Evolutionary conservation across 2,888 invertebrate genomes (phyloP).

Genomic region (Phytoseiulus persimilis): DNA sequence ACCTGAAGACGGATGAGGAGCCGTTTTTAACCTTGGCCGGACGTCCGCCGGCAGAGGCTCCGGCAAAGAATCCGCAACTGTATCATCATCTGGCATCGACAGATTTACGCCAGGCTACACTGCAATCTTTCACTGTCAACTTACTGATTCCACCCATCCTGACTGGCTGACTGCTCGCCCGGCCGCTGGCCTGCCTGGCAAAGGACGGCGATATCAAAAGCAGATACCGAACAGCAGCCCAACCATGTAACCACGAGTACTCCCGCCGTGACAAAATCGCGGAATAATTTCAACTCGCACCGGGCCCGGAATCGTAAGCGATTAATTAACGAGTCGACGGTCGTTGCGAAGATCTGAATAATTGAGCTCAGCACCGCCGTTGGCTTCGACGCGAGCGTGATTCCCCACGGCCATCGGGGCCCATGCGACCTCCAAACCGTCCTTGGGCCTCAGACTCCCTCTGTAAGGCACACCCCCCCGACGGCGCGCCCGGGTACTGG

Average conservation of each 20-base stretch:
- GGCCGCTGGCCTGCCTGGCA: neutral
- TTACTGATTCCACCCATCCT: neutral
- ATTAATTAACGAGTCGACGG: neutral
- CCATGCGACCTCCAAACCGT: neutral
- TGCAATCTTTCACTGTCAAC: slow-evolving; percentile 5
- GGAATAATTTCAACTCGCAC: neutral
- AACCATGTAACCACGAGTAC: neutral
- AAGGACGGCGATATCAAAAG: neutral
- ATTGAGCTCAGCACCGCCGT: neutral
- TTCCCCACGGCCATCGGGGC: neutral
- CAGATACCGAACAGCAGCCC: neutral
- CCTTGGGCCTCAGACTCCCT: neutral
- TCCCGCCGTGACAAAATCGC: neutral
- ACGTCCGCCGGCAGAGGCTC: slow-evolving; percentile 5
- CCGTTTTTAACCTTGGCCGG: neutral
- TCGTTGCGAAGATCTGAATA: neutral
- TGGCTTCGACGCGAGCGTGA: too few relatives aligned
- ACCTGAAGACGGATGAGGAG: neutral
- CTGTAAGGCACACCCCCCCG: too few relatives aligned
- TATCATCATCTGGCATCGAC: slow-evolving; percentile 5
- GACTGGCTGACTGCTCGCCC: neutral
- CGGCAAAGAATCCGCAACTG: neutral
- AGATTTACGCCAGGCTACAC: neutral
- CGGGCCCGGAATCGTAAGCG: neutral
- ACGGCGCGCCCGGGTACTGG: too few relatives aligned